A percentile compares a stretch with the other conserved stretches of the same genome.
Evolutionary conservation across 2,888 invertebrate genomes (phyloP).

Genomic region (Odontocolon sp.): DNA sequence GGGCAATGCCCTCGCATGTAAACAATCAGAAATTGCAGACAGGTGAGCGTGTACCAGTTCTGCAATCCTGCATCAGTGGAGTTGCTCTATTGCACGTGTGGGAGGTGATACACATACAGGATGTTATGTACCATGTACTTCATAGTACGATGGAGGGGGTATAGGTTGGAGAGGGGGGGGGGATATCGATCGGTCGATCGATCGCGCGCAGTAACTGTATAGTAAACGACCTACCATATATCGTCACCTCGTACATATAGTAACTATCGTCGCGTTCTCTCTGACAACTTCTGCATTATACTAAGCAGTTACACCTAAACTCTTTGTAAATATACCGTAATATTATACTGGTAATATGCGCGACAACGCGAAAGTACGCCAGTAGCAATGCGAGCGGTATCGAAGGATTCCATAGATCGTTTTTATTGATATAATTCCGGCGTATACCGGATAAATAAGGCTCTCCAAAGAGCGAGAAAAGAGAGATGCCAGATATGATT

Average conservation of each 20-base stretch:
- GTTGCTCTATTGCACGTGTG: not conserved
- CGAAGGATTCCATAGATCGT: constrained; percentile 16
- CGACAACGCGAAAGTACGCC: constrained; percentile 6
- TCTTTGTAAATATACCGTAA: no score
- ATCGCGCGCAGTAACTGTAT: constrained; percentile 30
- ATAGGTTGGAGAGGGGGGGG: no score
- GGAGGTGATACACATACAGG: not conserved
- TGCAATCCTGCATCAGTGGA: no score
- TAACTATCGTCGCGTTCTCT: no score
- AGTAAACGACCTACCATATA: not conserved
- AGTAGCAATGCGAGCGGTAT: not conserved
- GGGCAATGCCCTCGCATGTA: constrained; percentile 80
- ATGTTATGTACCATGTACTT: no score
- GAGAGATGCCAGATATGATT: no score
- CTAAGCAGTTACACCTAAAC: no score
- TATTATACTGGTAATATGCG: not conserved
- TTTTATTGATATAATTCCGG: constrained; percentile 9
- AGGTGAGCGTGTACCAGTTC: constrained; percentile 47
- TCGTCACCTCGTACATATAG: no score
- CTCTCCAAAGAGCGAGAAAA: not conserved
- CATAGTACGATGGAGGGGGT: no score
- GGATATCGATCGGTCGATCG: constrained; percentile 49
- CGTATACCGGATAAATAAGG: not conserved
- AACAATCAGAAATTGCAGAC: constrained; percentile 78
- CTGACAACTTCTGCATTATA: no score